Conservation (phyloP, 53 echinoderm and acorn worm genomes). For the Astropecten irregularis region DNA sequence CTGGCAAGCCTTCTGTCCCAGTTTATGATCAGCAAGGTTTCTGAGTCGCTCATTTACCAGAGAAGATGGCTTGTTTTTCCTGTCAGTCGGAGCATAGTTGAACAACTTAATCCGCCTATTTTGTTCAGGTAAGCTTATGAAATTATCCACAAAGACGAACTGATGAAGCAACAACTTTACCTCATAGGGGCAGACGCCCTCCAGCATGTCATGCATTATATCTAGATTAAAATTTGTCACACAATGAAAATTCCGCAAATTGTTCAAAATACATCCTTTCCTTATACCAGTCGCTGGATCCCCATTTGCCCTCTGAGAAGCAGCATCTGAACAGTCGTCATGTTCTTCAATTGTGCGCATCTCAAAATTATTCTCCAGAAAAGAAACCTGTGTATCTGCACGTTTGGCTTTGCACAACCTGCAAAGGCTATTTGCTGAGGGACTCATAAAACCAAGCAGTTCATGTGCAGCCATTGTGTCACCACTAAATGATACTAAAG, state of each 20-base stretch:
- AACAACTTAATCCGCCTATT: slow-evolving; percentile 59
- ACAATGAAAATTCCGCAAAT: slow-evolving; percentile 53
- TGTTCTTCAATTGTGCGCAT: slow-evolving; percentile 18
- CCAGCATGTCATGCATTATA: slow-evolving; percentile 74
- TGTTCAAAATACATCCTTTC: slow-evolving; percentile 32
- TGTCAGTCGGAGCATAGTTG: slow-evolving; percentile 56
- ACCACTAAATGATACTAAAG: slow-evolving; percentile 56
- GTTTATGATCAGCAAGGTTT: slow-evolving; percentile 66
- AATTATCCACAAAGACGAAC: slow-evolving; percentile 41
- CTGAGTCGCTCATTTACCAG: slow-evolving; percentile 10
- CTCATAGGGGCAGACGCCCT: slow-evolving; percentile 70
- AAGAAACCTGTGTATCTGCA: slow-evolving; percentile 43
- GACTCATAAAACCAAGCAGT: slow-evolving; percentile 70
- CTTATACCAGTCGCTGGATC: neutral
- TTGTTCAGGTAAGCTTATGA: slow-evolving; percentile 32
- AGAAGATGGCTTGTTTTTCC: slow-evolving; percentile 60
- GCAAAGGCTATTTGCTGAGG: slow-evolving; percentile 71
- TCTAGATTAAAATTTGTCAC: slow-evolving; percentile 55
- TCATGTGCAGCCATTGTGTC: slow-evolving; percentile 72
- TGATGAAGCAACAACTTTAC: slow-evolving; percentile 59
- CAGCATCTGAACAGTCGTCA: neutral
- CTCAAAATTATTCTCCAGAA: slow-evolving; percentile 68
- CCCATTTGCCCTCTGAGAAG: slow-evolving; percentile 24
- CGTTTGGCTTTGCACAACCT: slow-evolving; percentile 54
- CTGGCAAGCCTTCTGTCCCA: slow-evolving; percentile 76